Conservation (phyloP, 2,888 invertebrate species). For the Xanthorhoe spadicearia region DNA sequence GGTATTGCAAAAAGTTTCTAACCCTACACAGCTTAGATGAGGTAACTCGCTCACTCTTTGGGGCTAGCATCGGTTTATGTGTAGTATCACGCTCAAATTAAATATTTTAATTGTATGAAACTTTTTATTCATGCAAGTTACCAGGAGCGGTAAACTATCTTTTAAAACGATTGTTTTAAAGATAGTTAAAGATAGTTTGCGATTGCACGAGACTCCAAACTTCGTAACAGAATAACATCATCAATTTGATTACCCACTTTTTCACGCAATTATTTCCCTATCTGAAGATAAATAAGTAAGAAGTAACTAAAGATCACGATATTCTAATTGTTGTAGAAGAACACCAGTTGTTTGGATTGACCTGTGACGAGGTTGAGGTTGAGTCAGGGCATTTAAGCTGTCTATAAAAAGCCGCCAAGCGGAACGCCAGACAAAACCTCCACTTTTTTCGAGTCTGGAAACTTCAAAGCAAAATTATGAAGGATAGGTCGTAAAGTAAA, state of each 20-base stretch:
- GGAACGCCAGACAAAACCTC: slow-evolving; percentile 39
- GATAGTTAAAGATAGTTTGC: too few species aligned
- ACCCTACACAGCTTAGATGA: slow-evolving; percentile 16
- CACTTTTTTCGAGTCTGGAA: slow-evolving; percentile 43
- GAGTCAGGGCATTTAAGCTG: slow-evolving; percentile 43
- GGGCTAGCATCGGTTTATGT: too few species aligned
- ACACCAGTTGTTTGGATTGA: slow-evolving; percentile 5
- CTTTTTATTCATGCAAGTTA: too few species aligned
- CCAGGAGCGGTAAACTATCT: too few species aligned
- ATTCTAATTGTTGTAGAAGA: neutral
- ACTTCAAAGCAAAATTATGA: slow-evolving; percentile 33
- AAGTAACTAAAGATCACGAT: neutral
- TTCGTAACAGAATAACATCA: too few species aligned
- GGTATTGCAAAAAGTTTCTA: slow-evolving; percentile 21
- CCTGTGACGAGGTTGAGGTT: slow-evolving; percentile 27
- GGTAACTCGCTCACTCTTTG: slow-evolving; percentile 13
- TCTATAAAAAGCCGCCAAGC: slow-evolving; percentile 32
- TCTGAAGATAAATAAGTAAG: too few species aligned
- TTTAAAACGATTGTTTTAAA: too few species aligned
- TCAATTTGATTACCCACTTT: too few species aligned
- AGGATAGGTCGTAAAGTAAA: slow-evolving; percentile 34
- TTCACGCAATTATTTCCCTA: too few species aligned
- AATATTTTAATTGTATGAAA: too few species aligned
- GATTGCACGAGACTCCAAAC: too few species aligned
- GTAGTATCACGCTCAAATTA: too few species aligned